These are phyloP conservation scores for Cylloceria caligata DNA, from an alignment of 2,888 invertebrate genomes.

Conservation along the genomic window DNA sequence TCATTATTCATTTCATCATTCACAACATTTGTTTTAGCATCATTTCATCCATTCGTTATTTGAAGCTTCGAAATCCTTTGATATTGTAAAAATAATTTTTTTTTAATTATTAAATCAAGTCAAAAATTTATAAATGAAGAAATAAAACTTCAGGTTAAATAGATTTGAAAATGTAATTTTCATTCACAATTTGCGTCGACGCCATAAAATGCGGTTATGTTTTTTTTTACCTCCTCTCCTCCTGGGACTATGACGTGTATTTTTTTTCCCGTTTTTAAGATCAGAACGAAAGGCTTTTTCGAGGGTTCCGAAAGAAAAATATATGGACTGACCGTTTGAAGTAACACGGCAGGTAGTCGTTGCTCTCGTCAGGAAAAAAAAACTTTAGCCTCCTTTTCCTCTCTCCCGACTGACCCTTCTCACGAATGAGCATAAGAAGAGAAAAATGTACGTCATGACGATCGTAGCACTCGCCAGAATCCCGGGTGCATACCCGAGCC, in stretches of 20 bases:
- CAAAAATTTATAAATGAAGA: not conserved
- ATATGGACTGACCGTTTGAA: conserved; percentile 5
- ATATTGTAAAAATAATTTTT: not conserved
- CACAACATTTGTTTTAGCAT: not conserved
- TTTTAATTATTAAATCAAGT: not conserved
- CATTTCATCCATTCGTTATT: not conserved
- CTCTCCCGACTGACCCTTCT: conserved; percentile 32
- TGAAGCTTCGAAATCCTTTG: not conserved
- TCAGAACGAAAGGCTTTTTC: conserved; percentile 24
- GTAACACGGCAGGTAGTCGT: conserved; percentile 35
- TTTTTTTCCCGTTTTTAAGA: conserved; percentile 33
- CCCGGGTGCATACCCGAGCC: conserved; percentile 10
- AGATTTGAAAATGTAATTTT: not conserved
- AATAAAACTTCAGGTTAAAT: not conserved
- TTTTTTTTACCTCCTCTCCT: conserved; percentile 9
- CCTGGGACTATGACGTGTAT: not conserved
- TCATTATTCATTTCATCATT: conserved; percentile 18
- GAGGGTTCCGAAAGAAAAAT: conserved; percentile 22
- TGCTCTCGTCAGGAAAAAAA: conserved; percentile 28
- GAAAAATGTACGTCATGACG: conserved; percentile 30
- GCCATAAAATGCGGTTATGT: too few species aligned
- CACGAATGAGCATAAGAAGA: conserved; percentile 1
- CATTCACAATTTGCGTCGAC: not conserved
- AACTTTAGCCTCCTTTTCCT: conserved; percentile 49
- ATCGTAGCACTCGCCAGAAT: conserved; percentile 5